Evolutionary conservation across 2,113 vertebrate species (phyloP).

Genomic region (Peucedramus taeniatus): DNA sequence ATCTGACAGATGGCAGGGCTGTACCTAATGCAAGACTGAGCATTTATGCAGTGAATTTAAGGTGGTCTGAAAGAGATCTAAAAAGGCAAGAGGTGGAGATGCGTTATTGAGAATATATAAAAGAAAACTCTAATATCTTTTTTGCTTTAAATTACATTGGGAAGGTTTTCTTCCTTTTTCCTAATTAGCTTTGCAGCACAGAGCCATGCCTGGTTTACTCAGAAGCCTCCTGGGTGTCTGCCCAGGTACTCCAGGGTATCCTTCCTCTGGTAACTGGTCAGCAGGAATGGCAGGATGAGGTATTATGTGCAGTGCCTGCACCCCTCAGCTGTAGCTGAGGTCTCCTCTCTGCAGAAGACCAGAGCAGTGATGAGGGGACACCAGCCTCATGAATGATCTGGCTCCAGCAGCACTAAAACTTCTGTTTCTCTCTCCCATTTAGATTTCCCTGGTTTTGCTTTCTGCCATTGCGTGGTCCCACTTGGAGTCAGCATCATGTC

Average conservation of each 20-base stretch:
- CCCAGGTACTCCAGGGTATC: background rate
- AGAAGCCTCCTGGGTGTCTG: background rate
- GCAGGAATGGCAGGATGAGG: background rate
- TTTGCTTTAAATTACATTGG: background rate
- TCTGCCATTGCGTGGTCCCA: background rate
- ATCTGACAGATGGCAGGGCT: slow-evolving; percentile 2
- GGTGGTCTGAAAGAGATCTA: background rate
- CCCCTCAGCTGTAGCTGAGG: background rate
- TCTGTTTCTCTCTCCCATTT: background rate
- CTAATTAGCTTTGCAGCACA: background rate
- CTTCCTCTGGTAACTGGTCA: background rate
- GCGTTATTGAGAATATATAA: background rate
- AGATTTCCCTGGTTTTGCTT: background rate
- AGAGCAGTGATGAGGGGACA: background rate
- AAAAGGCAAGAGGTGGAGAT: background rate
- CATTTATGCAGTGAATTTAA: slow-evolving; percentile 14
- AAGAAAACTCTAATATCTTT: background rate
- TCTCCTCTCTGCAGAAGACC: background rate
- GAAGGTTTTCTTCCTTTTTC: background rate
- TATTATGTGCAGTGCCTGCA: fast-evolving
- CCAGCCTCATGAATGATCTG: fast-evolving
- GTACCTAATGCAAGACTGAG: background rate
- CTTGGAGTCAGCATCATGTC: background rate
- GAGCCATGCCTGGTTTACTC: background rate
- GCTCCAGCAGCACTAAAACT: background rate